Percentiles rank a stretch among this genome's conserved stretches.
These are phyloP conservation scores for Myotis findleyi DNA, from an alignment of 2,797 vertebrate species.

Conservation along the genomic window DNA sequence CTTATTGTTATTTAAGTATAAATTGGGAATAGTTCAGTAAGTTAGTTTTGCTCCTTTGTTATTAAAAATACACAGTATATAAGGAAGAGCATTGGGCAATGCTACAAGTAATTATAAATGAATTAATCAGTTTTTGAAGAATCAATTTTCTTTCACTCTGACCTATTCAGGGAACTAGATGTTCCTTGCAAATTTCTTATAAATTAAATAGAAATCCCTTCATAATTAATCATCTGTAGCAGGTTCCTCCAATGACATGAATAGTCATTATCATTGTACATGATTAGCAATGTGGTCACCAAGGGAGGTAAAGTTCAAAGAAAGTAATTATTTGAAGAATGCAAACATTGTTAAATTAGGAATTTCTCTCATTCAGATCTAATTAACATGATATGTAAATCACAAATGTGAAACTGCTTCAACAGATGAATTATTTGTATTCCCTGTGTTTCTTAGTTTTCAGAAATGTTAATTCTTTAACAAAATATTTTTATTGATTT, in stretches of 20 bases:
- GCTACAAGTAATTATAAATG: not conserved
- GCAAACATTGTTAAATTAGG: conserved; percentile 76
- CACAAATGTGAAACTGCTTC: conserved; percentile 65
- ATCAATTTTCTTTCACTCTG: conserved; percentile 56
- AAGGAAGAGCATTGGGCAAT: not conserved
- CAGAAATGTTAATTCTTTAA: not conserved
- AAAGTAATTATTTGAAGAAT: conserved; percentile 82
- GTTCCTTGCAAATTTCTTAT: conserved; percentile 24
- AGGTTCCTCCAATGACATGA: conserved; percentile 77
- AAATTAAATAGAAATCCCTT: conserved; percentile 50
- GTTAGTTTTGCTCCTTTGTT: conserved; percentile 28
- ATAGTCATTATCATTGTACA: conserved; percentile 74
- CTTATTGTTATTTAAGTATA: not conserved
- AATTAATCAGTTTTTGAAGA: conserved; percentile 42
- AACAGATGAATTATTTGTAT: conserved; percentile 70
- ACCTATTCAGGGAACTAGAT: conserved; percentile 31
- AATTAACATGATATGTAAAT: conserved; percentile 83
- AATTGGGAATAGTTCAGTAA: not conserved
- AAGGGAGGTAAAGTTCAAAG: conserved; percentile 79
- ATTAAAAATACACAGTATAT: conserved; percentile 4
- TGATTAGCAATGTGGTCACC: conserved; percentile 68
- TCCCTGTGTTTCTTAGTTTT: conserved; percentile 53
- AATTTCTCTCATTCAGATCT: conserved; percentile 80
- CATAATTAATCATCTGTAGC: conserved; percentile 76
- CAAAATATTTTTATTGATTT: too few relatives aligned